Conservation (phyloP, 30 jellyfish, hydroid and myxozoan genomes). For the Cassiopea xamachana region DNA sequence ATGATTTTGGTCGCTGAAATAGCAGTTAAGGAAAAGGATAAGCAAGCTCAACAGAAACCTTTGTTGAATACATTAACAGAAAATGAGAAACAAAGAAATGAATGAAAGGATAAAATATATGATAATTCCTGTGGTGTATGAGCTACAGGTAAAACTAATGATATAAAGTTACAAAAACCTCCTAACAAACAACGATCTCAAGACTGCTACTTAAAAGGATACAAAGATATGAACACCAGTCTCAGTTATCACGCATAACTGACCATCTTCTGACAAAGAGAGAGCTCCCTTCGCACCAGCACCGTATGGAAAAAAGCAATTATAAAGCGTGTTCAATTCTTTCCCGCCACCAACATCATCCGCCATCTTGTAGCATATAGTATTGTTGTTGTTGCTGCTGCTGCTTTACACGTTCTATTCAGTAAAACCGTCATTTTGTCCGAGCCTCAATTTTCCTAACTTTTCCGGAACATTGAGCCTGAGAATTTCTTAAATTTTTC, state of each 20-base stretch:
- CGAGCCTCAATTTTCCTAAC: too few species aligned
- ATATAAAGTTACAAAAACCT: background rate
- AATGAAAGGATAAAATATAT: too few species aligned
- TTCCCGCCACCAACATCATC: slow-evolving; percentile 31
- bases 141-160: background rate
- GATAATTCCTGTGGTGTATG: too few species aligned
- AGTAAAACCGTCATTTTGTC: too few species aligned
- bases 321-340: slow-evolving; percentile 9
- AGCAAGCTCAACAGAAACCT: background rate
- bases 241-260: slow-evolving; percentile 27
- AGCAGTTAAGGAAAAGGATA: slow-evolving; percentile 4
- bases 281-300: slow-evolving; percentile 22
- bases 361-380: background rate
- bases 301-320: background rate
- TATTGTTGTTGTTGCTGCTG: background rate
- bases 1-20: slow-evolving; percentile 30
- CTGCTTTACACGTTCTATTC: background rate
- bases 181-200: background rate
- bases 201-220: slow-evolving; percentile 20
- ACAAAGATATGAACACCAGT: slow-evolving; percentile 52
- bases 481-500: too few species aligned
- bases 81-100: too few species aligned
- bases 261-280: slow-evolving; percentile 34
- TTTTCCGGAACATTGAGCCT: too few species aligned
- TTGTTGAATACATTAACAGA: too few species aligned